Evolutionary conservation across 2,888 invertebrate genomes (phyloP), one percentile per base, ranked within the genome.

Genomic region (Ectropis crepuscularia): DNA sequence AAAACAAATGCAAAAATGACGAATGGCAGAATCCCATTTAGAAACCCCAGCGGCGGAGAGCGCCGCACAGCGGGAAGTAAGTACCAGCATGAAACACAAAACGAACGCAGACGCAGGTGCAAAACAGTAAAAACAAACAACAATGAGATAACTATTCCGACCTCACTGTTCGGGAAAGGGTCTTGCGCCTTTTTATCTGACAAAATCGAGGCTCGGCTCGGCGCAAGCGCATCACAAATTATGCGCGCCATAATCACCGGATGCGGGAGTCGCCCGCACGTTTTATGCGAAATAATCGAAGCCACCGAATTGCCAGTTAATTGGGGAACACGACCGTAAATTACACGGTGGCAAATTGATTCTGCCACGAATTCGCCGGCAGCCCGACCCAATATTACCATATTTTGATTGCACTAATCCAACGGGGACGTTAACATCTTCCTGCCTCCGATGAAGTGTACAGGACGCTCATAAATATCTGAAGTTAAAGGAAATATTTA

Each of bases 231-330:
- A 90, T 90, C 89, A 85, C 90, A 88, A 90, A 90, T 92, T 90
- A 90, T 90, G 86, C 85, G 79, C 81, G 83, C 79, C 86, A 82
- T 91, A 92, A 92, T 91, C 88, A 87, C 92, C 92, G 92, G 92
- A 92, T 92, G 92, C 92, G 91, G 91, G 92, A 89, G 89, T 87
- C 89, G 87, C 88, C 90, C 89, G 88, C 87, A 87, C 89, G 85
- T 90, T 89, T 88, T 87, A 88, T 84, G 90, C 91, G 86, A 90
- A 91, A 91, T 90, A 88, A 91, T 90, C 90, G 89, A 88, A 90
- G 90, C 91, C 90, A 90, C 91, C 90, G 92, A 91, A 92, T 92
- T 88, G 89, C 86, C 90, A 88, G 90, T 89, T 92, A 92, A 92
- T 92, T 91, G 90, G 85, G 79, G 85, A 88, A 89, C 91, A 90